Evolutionary conservation across 2,113 vertebrate genomes (phyloP).

Genomic region (Chlorodrepanis virens): DNA sequence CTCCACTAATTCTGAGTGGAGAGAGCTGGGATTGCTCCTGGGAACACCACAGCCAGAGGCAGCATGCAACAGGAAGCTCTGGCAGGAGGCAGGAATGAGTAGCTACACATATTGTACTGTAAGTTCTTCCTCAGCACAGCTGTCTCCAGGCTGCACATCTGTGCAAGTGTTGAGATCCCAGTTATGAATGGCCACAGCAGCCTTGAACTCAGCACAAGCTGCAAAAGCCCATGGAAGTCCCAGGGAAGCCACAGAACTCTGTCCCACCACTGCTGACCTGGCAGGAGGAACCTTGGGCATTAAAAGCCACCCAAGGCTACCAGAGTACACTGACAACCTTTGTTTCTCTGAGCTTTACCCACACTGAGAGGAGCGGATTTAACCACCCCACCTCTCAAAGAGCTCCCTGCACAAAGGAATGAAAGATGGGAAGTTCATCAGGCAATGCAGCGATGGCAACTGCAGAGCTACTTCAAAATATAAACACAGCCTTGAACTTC

Average conservation of each 20-base stretch:
- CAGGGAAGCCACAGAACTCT: background rate
- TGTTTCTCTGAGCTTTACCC: background rate
- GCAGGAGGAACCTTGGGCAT: background rate
- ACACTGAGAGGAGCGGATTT: background rate
- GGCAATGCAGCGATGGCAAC: background rate
- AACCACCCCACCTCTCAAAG: background rate
- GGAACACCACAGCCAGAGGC: background rate
- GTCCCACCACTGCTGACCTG: background rate
- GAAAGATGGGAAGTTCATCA: background rate
- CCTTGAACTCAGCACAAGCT: background rate
- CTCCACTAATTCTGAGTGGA: background rate
- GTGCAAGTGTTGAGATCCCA: background rate
- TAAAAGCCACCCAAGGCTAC: background rate
- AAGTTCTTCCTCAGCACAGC: background rate
- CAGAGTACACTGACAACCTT: background rate
- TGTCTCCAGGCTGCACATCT: background rate
- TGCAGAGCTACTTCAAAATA: background rate
- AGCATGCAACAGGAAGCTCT: background rate
- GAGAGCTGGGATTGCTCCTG: background rate
- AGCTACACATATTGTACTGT: rapidly evolving
- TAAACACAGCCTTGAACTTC: background rate
- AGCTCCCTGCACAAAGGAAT: rapidly evolving
- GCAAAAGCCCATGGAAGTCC: background rate
- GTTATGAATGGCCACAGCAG: background rate
- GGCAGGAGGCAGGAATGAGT: background rate